phyloP scores from a whole-genome alignment of 2,797 vertebrate species.

The Gambelia wislizenii region DNA sequence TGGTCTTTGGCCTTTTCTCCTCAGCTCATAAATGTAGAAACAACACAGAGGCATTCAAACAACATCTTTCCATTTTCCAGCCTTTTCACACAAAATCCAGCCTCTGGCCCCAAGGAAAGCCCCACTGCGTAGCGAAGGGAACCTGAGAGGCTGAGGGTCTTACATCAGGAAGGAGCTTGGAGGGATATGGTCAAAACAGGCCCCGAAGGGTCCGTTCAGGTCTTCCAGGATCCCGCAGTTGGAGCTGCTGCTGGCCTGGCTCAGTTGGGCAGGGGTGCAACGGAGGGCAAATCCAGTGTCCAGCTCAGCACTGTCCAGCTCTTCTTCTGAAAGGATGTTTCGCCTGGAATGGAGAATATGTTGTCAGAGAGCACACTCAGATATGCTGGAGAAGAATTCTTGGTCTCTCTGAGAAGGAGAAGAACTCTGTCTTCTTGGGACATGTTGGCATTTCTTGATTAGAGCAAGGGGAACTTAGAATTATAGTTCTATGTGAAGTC shows the following conservation, averaged over 20 bases:
- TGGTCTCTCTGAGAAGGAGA: neutral
- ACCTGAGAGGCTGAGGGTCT: conserved; percentile 18
- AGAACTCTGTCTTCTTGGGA: no score
- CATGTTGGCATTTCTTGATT: no score
- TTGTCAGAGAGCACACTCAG: neutral
- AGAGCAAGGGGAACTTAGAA: neutral
- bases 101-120: neutral
- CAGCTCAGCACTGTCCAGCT: conserved; percentile 43
- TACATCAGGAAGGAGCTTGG: conserved; percentile 66
- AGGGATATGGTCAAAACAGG: conserved; percentile 52
- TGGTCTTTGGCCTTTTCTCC: neutral
- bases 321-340: conserved; percentile 33
- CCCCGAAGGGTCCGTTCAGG: conserved; percentile 53
- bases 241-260: conserved; percentile 25
- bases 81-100: neutral
- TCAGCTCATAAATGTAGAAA: neutral
- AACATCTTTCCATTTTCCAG: neutral
- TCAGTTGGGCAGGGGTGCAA: conserved; percentile 55
- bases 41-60: no score
- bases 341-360: conserved; percentile 59
- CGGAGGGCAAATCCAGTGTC: conserved; percentile 66
- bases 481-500: no score
- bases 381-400: neutral
- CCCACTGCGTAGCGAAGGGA: neutral
- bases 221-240: conserved; percentile 61